phyloP scores from a whole-genome alignment of 2,888 invertebrate species.

The Scaeva pyrastri region DNA sequence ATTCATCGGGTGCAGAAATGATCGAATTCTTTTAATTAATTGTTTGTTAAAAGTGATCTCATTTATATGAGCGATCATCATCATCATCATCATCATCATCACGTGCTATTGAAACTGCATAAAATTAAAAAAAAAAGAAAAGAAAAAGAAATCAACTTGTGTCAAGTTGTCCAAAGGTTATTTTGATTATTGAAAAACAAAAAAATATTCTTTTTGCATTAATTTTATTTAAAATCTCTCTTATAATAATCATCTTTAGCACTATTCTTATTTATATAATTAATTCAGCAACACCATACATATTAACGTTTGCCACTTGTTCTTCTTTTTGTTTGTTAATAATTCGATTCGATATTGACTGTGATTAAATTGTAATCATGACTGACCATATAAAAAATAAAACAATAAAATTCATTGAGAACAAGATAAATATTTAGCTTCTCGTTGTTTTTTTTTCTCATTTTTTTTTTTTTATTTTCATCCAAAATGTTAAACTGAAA shows the following conservation, averaged over 20 bases:
- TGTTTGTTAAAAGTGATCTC: slow-evolving; percentile 6
- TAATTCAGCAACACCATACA: not conserved
- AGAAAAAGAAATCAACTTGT: not conserved
- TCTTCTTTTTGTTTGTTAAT: not conserved
- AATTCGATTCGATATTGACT: not conserved
- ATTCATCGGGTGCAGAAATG: not conserved
- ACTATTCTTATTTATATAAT: not conserved
- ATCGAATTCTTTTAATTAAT: slow-evolving; percentile 19
- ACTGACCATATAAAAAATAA: not conserved
- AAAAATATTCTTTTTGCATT: not conserved
- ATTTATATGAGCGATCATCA: not conserved
- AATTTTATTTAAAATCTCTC: not conserved
- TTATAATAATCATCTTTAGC: not conserved
- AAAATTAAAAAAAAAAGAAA: not conserved
- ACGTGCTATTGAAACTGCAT: not conserved
- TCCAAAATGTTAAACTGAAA: not conserved
- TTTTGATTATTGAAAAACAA: not conserved
- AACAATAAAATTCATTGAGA: slow-evolving; percentile 15
- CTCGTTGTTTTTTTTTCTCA: not conserved
- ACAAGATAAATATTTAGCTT: not conserved
- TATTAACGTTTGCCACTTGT: not conserved
- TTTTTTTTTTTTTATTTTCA: not conserved
- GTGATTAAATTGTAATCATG: slow-evolving; percentile 7
- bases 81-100: not conserved
- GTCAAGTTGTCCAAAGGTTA: not conserved